Percentiles rank a stretch among this genome's conserved stretches.
phyloP scores from a whole-genome alignment of 2,113 vertebrate genomes.

The Macaca fascicularis region T2T-MFA8v1.1 NC_088385.1:105446501-105447000 shows the following conservation, averaged over 20 bases:
- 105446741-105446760: slow-evolving; percentile 97
- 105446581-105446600: slow-evolving; percentile 98
- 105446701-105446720: slow-evolving; percentile 98
- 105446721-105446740: slow-evolving; percentile 99
- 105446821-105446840: slow-evolving; percentile 95
- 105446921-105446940: slow-evolving; percentile 97
- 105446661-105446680: slow-evolving; percentile 95
- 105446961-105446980: slow-evolving; percentile 93
- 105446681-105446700: slow-evolving; percentile 95
- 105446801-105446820: slow-evolving; percentile 96
- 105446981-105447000: slow-evolving; percentile 98
- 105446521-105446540: too few species aligned
- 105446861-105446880: slow-evolving; percentile 99
- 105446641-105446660: slow-evolving; percentile 99
- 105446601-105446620: slow-evolving; percentile 97
- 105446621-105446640: slow-evolving; percentile 98
- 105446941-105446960: slow-evolving; percentile 98
- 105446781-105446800: slow-evolving; percentile 96
- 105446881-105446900: slow-evolving; percentile 97
- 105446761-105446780: slow-evolving; percentile 96
- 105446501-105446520: slow-evolving; percentile 93
- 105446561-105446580: slow-evolving; percentile 92
- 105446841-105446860: slow-evolving; percentile 95
- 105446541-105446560: too few species aligned
- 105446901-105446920: slow-evolving; percentile 99